Conservation (phyloP, 2,888 invertebrate genomes). For the Epistrophe eligans region DNA sequence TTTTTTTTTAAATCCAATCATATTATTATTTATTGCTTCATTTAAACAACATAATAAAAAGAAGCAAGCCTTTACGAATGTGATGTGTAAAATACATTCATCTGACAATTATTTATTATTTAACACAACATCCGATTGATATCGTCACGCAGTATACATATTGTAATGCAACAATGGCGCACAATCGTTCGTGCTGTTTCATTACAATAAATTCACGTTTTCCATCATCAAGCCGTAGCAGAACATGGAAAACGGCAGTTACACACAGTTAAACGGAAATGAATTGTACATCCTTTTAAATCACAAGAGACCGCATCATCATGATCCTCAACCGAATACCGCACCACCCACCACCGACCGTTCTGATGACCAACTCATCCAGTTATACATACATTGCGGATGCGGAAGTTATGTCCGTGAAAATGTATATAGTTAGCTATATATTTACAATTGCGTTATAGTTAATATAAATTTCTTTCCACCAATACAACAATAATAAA, state of each 20-base stretch:
- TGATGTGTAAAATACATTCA: conserved; percentile 46
- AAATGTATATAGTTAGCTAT: conserved; percentile 10
- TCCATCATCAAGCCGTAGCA: conserved; percentile 33
- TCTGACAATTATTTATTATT: conserved; percentile 59
- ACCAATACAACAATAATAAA: conserved; percentile 49
- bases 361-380: not conserved
- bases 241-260: conserved; percentile 28
- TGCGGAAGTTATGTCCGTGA: conserved; percentile 31
- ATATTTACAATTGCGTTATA: conserved; percentile 28
- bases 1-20: too few species aligned
- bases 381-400: conserved; percentile 15
- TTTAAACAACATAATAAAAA: not conserved
- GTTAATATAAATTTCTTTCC: conserved; percentile 43
- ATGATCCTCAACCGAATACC: not conserved
- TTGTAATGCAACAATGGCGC: conserved; percentile 21
- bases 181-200: conserved; percentile 7
- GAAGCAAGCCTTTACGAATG: conserved; percentile 21
- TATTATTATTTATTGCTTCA: not conserved
- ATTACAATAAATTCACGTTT: conserved; percentile 34
- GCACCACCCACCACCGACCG: not conserved
- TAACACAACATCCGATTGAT: conserved; percentile 62
- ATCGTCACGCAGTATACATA: conserved; percentile 27
- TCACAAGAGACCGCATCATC: conserved; percentile 40
- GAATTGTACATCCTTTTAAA: conserved; percentile 48
- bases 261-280: conserved; percentile 35